phyloP scores from a whole-genome alignment of 30 jellyfish, hydroid and myxozoan genomes.

The Hydra vulgaris region DNA sequence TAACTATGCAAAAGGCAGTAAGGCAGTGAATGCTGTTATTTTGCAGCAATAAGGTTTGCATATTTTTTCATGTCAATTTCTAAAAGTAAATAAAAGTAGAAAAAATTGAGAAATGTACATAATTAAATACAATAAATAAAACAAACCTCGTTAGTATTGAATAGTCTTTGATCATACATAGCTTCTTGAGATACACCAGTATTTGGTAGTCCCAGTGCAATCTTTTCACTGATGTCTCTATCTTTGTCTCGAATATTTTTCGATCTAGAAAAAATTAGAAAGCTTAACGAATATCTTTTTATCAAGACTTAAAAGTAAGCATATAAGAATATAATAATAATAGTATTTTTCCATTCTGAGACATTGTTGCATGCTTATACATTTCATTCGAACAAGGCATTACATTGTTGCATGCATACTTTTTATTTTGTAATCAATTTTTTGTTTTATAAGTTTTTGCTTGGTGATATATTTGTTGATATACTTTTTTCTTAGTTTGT shows the following conservation, averaged over 20 bases:
- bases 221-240: constrained; percentile 97
- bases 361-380: too few species aligned
- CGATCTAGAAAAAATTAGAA: constrained; percentile 59
- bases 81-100: neutral
- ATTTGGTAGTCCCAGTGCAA: constrained; percentile 98
- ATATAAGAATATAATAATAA: neutral
- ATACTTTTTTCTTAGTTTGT: too few species aligned
- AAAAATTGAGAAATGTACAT: neutral
- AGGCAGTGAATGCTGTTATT: too few species aligned
- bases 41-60: too few species aligned
- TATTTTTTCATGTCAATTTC: too few species aligned
- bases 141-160: constrained; percentile 76
- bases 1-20: too few species aligned
- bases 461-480: too few species aligned
- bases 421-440: too few species aligned
- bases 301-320: neutral
- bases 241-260: constrained; percentile 84
- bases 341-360: neutral
- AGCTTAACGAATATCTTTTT: neutral
- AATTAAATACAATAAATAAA: too few species aligned
- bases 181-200: constrained; percentile 88
- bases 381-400: too few species aligned
- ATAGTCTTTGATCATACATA: constrained; percentile 95
- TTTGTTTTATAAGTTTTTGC: too few species aligned
- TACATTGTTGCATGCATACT: too few species aligned